Evolutionary conservation across 1,140 invertebrate genomes (phyloP).

Genomic region (Elysia chlorotica): DNA sequence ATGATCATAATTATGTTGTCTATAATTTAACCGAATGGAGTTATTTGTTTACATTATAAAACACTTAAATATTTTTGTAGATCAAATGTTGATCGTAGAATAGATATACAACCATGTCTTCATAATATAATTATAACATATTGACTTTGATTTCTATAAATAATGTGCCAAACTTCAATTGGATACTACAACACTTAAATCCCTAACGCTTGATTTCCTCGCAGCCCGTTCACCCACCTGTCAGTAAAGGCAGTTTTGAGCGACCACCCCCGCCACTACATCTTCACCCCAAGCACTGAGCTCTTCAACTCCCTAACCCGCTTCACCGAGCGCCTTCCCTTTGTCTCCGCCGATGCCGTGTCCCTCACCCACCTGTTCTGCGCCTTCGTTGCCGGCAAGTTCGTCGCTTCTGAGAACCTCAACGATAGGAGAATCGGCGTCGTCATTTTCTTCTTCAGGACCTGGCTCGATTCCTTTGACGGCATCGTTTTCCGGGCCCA

Average conservation of each 20-base stretch:
- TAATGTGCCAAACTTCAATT: too few relatives aligned
- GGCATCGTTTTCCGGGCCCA: slow-evolving; percentile 50
- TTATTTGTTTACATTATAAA: too few relatives aligned
- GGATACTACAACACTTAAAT: too few relatives aligned
- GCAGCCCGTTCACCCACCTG: slow-evolving; percentile 45
- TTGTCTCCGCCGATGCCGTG: slow-evolving; percentile 55
- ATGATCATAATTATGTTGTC: too few relatives aligned
- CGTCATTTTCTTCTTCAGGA: slow-evolving; percentile 43
- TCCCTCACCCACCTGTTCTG: slow-evolving; percentile 43
- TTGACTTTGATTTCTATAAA: too few relatives aligned
- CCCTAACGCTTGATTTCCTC: too few relatives aligned
- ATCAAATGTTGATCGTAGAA: too few relatives aligned
- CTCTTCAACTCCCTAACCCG: slow-evolving; percentile 35
- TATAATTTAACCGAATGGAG: too few relatives aligned
- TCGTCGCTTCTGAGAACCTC: slow-evolving; percentile 44
- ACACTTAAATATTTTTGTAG: too few relatives aligned
- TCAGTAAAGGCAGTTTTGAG: slow-evolving; percentile 52
- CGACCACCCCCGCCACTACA: slow-evolving; percentile 46
- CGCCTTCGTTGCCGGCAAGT: slow-evolving; percentile 42
- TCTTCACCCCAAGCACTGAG: slow-evolving; percentile 48
- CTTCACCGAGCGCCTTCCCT: slow-evolving; percentile 28
- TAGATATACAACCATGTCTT: too few relatives aligned
- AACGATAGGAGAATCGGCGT: slow-evolving; percentile 42
- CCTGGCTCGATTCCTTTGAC: slow-evolving; percentile 53
- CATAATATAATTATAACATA: too few relatives aligned